Evolutionary conservation across 2,113 vertebrate genomes (phyloP).

Genomic region (Podarcis raffonei): DNA sequence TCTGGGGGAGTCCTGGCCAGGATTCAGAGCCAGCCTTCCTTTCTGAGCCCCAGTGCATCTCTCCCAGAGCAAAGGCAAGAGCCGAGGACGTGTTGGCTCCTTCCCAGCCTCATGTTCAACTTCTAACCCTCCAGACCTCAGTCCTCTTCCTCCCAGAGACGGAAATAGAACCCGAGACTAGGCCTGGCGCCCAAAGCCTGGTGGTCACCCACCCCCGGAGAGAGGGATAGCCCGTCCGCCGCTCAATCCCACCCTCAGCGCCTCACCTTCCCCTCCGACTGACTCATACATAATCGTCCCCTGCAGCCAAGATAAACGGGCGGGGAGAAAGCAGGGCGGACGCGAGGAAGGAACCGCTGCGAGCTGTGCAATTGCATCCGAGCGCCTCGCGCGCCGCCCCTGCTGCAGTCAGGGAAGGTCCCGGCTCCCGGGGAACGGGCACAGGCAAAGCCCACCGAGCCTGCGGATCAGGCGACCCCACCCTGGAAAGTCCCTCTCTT

Average conservation of each 20-base stretch:
- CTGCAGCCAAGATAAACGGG: conserved; percentile 7
- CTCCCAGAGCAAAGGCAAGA: neutral
- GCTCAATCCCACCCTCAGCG: neutral
- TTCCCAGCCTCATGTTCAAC: neutral
- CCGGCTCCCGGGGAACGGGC: neutral
- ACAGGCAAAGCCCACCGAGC: conserved; percentile 3
- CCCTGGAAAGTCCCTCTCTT: conserved; percentile 21
- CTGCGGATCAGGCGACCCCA: neutral
- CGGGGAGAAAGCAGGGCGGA: neutral
- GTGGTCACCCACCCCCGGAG: neutral
- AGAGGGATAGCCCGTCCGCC: neutral
- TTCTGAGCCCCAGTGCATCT: neutral
- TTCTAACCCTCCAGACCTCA: neutral
- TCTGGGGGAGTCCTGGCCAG: neutral
- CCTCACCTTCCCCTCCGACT: conserved; percentile 10
- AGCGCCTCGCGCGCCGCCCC: neutral
- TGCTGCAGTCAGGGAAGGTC: neutral
- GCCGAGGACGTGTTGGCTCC: neutral
- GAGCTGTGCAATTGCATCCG: neutral
- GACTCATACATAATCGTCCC: neutral
- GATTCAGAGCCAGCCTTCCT: neutral
- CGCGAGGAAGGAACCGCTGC: neutral
- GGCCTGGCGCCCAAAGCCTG: neutral
- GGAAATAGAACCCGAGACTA: neutral
- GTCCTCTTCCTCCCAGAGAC: neutral